phyloP scores from a whole-genome alignment of 1,140 invertebrate species.

The Atta colombica region DNA sequence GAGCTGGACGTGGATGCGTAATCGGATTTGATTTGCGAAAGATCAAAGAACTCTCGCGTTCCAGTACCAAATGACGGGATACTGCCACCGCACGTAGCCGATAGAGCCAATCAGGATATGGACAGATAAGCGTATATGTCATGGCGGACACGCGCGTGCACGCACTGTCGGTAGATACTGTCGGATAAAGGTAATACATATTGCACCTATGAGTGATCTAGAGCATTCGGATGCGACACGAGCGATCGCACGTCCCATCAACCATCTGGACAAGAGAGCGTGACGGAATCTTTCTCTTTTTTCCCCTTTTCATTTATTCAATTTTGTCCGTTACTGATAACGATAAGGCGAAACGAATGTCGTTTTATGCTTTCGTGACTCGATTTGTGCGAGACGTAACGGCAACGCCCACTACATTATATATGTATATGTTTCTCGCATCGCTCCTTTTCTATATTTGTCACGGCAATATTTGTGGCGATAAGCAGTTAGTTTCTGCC shows the following conservation, averaged over 20 bases:
- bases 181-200: conserved; percentile 73
- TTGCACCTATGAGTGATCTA: conserved; percentile 68
- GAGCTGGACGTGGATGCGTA: conserved; percentile 67
- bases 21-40: conserved; percentile 84
- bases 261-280: conserved; percentile 27
- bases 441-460: not conserved
- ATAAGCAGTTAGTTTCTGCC: not conserved
- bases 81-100: conserved; percentile 51
- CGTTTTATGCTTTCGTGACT: conserved; percentile 48
- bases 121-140: conserved; percentile 77
- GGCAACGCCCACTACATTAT: not conserved
- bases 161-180: conserved; percentile 66
- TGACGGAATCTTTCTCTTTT: not conserved
- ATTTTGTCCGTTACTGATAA: conserved; percentile 13
- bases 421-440: not conserved
- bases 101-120: conserved; percentile 74
- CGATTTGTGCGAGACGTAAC: not conserved
- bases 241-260: not conserved
- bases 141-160: conserved; percentile 21
- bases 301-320: conserved; percentile 39
- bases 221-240: conserved; percentile 22
- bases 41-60: conserved; percentile 82
- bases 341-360: conserved; percentile 40
- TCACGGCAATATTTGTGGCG: not conserved
- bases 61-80: conserved; percentile 63